Evolutionary conservation across 2,888 invertebrate species (phyloP), one percentile per base, ranked within the genome.

Genomic region (Ligdia adustata): DNA sequence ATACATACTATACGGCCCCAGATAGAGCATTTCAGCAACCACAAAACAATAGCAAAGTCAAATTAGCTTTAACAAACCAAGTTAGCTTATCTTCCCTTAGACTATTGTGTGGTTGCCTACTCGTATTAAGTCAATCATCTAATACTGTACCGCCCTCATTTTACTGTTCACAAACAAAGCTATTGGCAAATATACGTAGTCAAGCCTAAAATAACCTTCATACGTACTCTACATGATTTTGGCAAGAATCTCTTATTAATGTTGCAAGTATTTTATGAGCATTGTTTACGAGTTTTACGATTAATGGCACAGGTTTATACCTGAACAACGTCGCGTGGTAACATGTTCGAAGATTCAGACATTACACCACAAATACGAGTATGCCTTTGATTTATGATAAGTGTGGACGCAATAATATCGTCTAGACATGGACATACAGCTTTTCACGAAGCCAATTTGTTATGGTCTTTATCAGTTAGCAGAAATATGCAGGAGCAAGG

Each of bases 251-350:
- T 9, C 3, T 33, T 20, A 13, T 16, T 27, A 33, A 45, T 39
- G 15, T 15, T 16, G 4, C n/a, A 22, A 34, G 12, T 22, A 34
- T n/a, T 22, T 22, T 34, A 34, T 9, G 34, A 22, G 5, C 12
- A 28, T 6, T 12, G 12, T 18, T n/a, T n/a, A n/a, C n/a, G n/a
- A n/a, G n/a, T 2, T n/a, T 4, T 14, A 37, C 37, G 41, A 47
- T 11, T 41, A 31, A 47, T 41, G 47, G 47, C 37, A 35, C 27
- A 18, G 4, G 12, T 4, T 16, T 13, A 34, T 46, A 15, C 34
- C 44, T 26, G 45, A 28, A 26, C 22, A 9, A 20, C 24, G 26
- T 40, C 5, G 39, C 34, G 39, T 46, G 46, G 33, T 33, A 4
- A 3, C 38, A 7, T 16, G 11, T 14, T 39, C 37, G 18, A 37